Base-by-base conservation (phyloP, 2,113 vertebrate genomes). In the Anser brachyrhynchus region DNA sequence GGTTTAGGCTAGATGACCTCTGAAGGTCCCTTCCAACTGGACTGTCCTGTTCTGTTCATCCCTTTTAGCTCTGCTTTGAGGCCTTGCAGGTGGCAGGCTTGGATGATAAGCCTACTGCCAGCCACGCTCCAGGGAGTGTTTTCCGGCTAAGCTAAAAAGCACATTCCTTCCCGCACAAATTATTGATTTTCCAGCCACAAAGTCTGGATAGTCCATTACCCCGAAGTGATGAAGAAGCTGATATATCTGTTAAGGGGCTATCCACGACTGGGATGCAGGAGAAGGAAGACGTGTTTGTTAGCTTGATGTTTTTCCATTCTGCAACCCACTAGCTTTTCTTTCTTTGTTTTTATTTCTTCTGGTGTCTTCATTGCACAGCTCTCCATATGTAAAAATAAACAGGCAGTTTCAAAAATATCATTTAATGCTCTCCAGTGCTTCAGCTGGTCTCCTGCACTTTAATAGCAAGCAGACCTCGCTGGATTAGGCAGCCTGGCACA, bases 401-500 rank as follows among this genome's bases (percentile, higher is more conserved):
- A 29, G 83, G 21, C 23, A 9, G 49, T 73, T 93, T 58, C 73
- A 9, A 58, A 59, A 86, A 80, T 22, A 74, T 76, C 41, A 5
- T 70, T 93, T 77, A 80, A 96, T 28, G 69, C 41, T 43, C 55
- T 93, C 67, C 76, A 73, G 91, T 11, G 55, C 64, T 91, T 58
- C 72, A 84, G 94, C 75, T 82, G 88, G 20, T 74, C 57, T 65
- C 79, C 89, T 84, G 69, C 29, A 9, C 69, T 20, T 55, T 82
- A 81, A 89, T n/a, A 72, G 76, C 84, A 92, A 93, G 76, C 93
- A 95, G 94, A 80, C 35, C 52, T 51, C 43, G 35, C 23, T 20
- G 82, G 67, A 81, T 18, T 2, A 4, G 74, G 61, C 82, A 71
- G 75, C 66, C 79, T 76, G 59, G 67, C 64, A 46, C 5, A 67